These are phyloP conservation scores for Megalops cyprinoides DNA, from an alignment of 2,797 vertebrate genomes.

Conservation along the genomic window DNA sequence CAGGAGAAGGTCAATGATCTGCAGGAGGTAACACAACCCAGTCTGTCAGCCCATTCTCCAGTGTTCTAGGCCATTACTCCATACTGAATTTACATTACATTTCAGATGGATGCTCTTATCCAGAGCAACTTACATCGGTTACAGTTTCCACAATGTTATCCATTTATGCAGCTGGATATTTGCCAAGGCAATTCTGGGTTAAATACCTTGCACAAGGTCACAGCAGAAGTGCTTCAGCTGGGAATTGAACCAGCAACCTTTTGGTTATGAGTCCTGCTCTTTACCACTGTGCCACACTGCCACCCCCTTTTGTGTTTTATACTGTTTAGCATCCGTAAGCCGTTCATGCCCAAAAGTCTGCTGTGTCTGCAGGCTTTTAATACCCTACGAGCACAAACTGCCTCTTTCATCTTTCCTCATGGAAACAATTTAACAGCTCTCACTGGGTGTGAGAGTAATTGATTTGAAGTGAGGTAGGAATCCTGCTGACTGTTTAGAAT, in stretches of 20 bases:
- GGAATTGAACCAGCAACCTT: no score
- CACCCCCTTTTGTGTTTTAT: not conserved
- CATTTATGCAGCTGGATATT: no score
- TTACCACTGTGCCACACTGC: no score
- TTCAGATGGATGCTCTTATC: no score
- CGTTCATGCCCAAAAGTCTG: not conserved
- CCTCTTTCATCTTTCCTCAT: not conserved
- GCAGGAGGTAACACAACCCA: conserved; percentile 81
- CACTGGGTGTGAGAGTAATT: not conserved
- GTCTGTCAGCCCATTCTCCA: not conserved
- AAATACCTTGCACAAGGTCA: no score
- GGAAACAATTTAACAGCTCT: not conserved
- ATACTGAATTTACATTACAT: not conserved
- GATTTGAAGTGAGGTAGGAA: not conserved
- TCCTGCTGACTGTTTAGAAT: not conserved
- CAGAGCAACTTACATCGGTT: no score
- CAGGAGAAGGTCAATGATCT: conserved; percentile 89
- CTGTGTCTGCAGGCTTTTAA: not conserved
- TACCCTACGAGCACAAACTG: not conserved
- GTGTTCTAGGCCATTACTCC: no score
- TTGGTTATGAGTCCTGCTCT: no score
- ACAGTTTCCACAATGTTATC: no score
- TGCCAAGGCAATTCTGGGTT: no score
- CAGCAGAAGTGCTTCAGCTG: no score
- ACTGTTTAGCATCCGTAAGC: not conserved